Percentiles rank a stretch among this genome's conserved stretches.
Evolutionary conservation across 2,797 vertebrate genomes (phyloP).

Genomic region (Balearica regulorum): DNA sequence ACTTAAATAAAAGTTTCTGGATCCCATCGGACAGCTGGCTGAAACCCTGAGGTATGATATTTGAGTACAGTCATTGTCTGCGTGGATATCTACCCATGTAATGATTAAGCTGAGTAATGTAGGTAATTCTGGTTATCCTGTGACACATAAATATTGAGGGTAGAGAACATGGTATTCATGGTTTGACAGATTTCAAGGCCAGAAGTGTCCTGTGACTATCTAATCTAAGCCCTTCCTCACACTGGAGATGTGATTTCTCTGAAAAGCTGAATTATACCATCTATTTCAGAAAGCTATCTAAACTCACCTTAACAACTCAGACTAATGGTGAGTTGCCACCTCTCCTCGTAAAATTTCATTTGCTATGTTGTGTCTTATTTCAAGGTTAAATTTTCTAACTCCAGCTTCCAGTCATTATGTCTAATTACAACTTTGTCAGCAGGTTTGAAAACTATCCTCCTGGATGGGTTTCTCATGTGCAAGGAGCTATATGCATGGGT

Average conservation of each 20-base stretch:
- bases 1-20: not conserved
- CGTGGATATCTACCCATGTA: fast-evolving
- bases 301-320: not conserved
- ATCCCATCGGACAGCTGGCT: not conserved
- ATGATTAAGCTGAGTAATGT: not conserved
- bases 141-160: not conserved
- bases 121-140: not conserved
- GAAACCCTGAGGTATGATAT: not conserved
- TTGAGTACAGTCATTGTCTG: not conserved
- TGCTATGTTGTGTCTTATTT: not conserved
- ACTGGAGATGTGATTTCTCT: not conserved
- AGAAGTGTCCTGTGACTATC: not conserved
- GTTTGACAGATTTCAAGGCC: not conserved
- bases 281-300: not conserved
- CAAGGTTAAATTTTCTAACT: not conserved
- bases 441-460: not conserved
- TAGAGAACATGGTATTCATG: not conserved
- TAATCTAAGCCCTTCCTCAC: not conserved
- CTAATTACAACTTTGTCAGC: not conserved
- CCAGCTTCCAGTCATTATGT: not conserved
- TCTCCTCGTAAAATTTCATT: not conserved
- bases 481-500: not conserved
- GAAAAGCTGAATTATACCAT: not conserved
- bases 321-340: not conserved
- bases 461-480: not conserved